Evolutionary conservation across 2,797 vertebrate species (phyloP).

Genomic region (Passerculus sandwichensis): DNA sequence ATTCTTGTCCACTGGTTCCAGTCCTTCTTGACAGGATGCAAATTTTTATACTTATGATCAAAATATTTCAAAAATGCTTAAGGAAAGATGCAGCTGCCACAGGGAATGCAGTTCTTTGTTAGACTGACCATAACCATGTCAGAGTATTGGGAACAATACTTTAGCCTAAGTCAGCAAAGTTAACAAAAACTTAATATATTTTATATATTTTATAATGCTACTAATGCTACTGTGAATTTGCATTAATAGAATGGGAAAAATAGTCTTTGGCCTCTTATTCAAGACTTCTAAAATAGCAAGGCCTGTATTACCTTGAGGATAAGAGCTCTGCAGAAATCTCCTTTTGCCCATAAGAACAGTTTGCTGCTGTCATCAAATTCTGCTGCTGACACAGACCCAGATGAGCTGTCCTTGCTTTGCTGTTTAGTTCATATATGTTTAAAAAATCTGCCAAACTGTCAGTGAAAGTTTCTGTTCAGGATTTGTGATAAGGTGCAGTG

Average conservation of each 20-base stretch:
- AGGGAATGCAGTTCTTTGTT: conserved; percentile 35
- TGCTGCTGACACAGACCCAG: neutral
- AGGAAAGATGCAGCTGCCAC: conserved; percentile 17
- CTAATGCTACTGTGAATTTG: accelerated
- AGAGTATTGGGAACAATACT: conserved; percentile 34
- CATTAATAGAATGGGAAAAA: neutral
- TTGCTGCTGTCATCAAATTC: neutral
- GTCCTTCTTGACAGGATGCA: conserved; percentile 22
- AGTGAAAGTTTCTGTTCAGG: neutral
- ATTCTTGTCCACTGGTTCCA: conserved; percentile 50
- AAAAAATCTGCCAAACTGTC: neutral
- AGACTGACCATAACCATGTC: conserved; percentile 21
- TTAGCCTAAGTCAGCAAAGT: conserved; percentile 22
- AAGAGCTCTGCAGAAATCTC: conserved; percentile 18
- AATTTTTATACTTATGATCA: conserved; percentile 40
- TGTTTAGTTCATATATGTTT: neutral
- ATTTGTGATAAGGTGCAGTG: neutral
- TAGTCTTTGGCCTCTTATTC: neutral
- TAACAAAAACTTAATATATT: conserved; percentile 14
- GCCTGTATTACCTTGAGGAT: neutral
- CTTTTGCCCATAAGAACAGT: neutral
- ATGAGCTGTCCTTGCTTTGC: neutral
- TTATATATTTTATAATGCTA: neutral
- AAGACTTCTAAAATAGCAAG: neutral
- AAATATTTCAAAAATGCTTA: conserved; percentile 58